These are phyloP conservation scores for Rhopalosiphum maidis DNA, from an alignment of 1,140 invertebrate species.

Conservation along the genomic window DNA sequence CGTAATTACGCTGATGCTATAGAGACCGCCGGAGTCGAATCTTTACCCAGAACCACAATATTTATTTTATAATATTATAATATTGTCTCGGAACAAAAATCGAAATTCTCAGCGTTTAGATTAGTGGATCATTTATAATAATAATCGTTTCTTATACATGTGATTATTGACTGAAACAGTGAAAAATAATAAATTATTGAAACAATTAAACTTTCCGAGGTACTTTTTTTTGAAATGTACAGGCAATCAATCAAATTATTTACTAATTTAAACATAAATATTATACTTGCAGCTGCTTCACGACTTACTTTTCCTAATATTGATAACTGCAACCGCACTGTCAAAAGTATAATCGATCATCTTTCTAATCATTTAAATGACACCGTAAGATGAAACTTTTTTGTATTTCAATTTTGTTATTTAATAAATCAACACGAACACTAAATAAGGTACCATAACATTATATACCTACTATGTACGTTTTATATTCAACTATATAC, in stretches of 20 bases:
- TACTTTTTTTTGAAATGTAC: not conserved
- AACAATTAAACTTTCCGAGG: not conserved
- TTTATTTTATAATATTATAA: not conserved
- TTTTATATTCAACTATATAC: not conserved
- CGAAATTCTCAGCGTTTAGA: not conserved
- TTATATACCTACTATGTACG: not conserved
- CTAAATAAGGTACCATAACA: not conserved
- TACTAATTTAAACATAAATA: not conserved
- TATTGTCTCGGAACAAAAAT: not conserved
- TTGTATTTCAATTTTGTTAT: not conserved
- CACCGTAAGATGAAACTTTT: not conserved
- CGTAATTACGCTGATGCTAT: not conserved
- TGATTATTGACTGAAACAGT: not conserved
- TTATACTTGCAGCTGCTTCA: not conserved
- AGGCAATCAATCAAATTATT: not conserved
- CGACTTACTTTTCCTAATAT: not conserved
- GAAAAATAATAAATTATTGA: not conserved
- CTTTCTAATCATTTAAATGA: not conserved
- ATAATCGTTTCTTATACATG: not conserved
- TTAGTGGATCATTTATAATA: not conserved
- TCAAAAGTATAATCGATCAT: not conserved
- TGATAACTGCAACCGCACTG: not conserved
- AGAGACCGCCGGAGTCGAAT: not conserved
- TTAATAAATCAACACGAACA: not conserved
- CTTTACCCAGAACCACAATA: not conserved